Base-by-base conservation (phyloP, 30 jellyfish, hydroid and myxozoan species). In the Aurelia aurita complex sp. Pacific region DNA sequence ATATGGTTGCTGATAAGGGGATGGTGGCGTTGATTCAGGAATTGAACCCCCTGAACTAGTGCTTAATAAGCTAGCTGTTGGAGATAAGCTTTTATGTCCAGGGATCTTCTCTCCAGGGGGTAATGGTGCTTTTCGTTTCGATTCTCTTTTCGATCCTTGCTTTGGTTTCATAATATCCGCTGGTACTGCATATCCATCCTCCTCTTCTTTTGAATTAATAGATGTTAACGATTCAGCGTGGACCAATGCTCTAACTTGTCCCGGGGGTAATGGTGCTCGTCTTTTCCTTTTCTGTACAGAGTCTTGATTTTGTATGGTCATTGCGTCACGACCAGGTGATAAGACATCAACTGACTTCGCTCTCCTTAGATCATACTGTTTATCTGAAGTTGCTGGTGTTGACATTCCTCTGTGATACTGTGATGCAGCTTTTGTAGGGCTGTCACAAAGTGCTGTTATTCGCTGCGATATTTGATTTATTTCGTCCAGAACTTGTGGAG, bases 231-330 rank as follows among this genome's bases (percentile, higher is more conserved):
- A 82, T 23, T 55, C 42, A 4, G 85, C 64, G 12, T 69, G 91
- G 42, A 40, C 69, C 52, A 53, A 59, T 36, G 77, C 52, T 17
- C 61, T 29, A 15, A 80, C 11, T 12, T 50, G 69, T 32, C 89
- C 78, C 17, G 96, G 96, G 8, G 96, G 96, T 42, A 73, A 69
- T 0, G 96, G 96, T 34, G 96, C 96, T 29, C 73, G 89, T 52
- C 89, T 55, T 18, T 86, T 86, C 77, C 69, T 86, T 70, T 70
- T 86, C n/a, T 8, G 17, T 29, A 32, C n/a, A 50, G 65, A 9
- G 69, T 32, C 63, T 17, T 68, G 61, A 17, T 19, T 51, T 57
- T 18, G 66, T 0, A 12, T 33, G 53, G 57, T 54, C 76, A 43
- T 61, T 71, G 35, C 59, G 53, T 69, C 83, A 9, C 18, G 76